Conservation (phyloP, 2,113 vertebrate species). For the Recurvirostra avosetta region DNA sequence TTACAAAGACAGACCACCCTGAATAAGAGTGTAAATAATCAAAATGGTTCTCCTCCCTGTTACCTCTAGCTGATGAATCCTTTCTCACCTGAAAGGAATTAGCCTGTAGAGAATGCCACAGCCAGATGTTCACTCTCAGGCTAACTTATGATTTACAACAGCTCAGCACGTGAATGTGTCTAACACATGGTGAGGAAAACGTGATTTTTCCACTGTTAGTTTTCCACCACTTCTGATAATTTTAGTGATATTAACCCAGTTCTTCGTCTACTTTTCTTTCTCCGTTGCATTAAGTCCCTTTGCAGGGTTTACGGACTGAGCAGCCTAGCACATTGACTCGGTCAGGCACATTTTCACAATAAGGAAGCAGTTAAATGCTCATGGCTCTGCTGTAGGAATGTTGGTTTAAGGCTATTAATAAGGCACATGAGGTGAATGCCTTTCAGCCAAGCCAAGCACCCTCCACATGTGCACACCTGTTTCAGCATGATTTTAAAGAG, state of each 20-base stretch:
- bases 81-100: slow-evolving; percentile 22
- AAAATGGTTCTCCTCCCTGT: neutral
- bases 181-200: slow-evolving; percentile 4
- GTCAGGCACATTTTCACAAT: slow-evolving; percentile 49
- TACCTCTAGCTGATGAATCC: neutral
- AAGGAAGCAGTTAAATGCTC: slow-evolving; percentile 60
- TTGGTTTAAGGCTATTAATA: slow-evolving; percentile 64
- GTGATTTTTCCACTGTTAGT: slow-evolving; percentile 29
- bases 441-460: slow-evolving; percentile 30
- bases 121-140: slow-evolving; percentile 13
- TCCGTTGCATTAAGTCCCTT: neutral
- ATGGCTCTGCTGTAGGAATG: slow-evolving; percentile 50
- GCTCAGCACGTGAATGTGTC: neutral
- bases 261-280: slow-evolving; percentile 23
- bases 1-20: neutral
- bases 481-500: slow-evolving; percentile 26
- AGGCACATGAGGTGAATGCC: slow-evolving; percentile 62
- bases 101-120: neutral
- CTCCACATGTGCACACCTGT: slow-evolving; percentile 56
- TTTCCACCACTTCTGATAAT: slow-evolving; percentile 40
- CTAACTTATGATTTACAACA: slow-evolving; percentile 26
- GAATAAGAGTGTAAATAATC: neutral
- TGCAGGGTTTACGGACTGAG: slow-evolving; percentile 23
- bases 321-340: neutral
- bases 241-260: neutral